Percentiles rank a stretch among this genome's conserved stretches.
Evolutionary conservation across 2,888 invertebrate genomes (phyloP).

Genomic region (Andrena bicolor): DNA sequence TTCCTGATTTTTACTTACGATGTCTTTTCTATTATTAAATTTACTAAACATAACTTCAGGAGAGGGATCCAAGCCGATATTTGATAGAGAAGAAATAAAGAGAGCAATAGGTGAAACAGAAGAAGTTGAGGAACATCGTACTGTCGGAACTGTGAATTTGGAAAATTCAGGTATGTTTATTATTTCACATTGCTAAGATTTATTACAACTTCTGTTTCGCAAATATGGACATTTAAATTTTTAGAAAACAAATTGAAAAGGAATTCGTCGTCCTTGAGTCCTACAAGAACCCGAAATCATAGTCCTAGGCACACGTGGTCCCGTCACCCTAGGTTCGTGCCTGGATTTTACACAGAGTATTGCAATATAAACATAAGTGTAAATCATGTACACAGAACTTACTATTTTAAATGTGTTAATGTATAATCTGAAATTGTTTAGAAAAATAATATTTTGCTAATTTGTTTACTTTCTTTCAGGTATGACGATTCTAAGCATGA

Average conservation of each 20-base stretch:
- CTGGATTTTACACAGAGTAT: conserved; percentile 40
- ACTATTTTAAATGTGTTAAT: conserved; percentile 7
- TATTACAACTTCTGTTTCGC: background rate
- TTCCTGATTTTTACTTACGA: no score
- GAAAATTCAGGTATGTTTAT: no score
- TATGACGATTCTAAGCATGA: conserved; percentile 31
- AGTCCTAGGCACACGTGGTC: conserved; percentile 35
- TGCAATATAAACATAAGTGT: conserved; percentile 22
- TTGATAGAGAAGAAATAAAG: no score
- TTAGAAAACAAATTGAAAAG: conserved; percentile 31
- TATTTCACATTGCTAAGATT: background rate
- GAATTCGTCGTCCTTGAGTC: conserved; percentile 39
- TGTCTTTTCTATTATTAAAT: no score
- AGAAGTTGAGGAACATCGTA: no score
- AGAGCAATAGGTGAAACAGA: no score
- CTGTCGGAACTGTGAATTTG: no score
- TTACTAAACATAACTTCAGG: no score
- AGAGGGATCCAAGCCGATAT: no score
- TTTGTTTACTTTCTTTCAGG: conserved; percentile 36
- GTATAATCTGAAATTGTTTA: background rate
- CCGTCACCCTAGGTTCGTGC: conserved; percentile 55
- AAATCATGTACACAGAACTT: background rate
- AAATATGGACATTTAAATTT: conserved; percentile 23
- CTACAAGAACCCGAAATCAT: conserved; percentile 28
- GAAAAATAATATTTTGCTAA: conserved; percentile 7